Base-by-base conservation (phyloP, 2,113 vertebrate species). In the Sinocyclocheilus anshuiensis region DNA sequence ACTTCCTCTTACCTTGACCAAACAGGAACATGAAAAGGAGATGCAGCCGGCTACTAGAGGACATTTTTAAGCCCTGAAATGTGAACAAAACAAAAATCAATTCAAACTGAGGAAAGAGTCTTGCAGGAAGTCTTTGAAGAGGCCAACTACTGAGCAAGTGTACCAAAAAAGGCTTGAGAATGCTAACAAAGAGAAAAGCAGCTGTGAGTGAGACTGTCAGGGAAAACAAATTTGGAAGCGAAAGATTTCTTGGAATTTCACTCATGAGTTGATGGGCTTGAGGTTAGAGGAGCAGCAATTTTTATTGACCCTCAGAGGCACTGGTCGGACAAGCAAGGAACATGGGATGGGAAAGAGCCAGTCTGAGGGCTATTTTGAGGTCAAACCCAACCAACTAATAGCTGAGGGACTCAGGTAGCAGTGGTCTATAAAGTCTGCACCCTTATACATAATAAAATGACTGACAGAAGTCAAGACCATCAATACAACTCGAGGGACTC, bases 51-150 rank as follows among this genome's bases (percentile, higher is more conserved):
- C 82, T 86, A 39, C 87, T 84, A 50, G 55, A 84, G 63, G 77
- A 85, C 95, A 95, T 95, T 81, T 74, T 84, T 87, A 83, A 4
- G 33, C 86, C 89, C 94, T 95, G 91, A 55, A 94, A 93, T 8
- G 0, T 92, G 18, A 87, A 89, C 69, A 29, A 89, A 81, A 86
- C 61, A 90, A 72, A 16, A 36, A 83, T 26, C 26, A 16, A 24
- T 69, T 90, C 45, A 87, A 82, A 18, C 42, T 33, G 6, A 72
- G 33, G 53, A 26, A 53, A 65, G 5, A 81, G 57, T 77, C 57
- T 57, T 57, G 65, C 26, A 74, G 22, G 6, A 86, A 59, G 36
- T 4, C 4, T 67, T 84, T 84, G 18, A 80, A 42, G 2, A 78
- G 29, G 65, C n/a, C 71, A 82, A 61, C 61, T 86, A 87, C 20